Conservation (phyloP, 2,888 invertebrate species). For the Dryocosmus kuriphilus region DNA sequence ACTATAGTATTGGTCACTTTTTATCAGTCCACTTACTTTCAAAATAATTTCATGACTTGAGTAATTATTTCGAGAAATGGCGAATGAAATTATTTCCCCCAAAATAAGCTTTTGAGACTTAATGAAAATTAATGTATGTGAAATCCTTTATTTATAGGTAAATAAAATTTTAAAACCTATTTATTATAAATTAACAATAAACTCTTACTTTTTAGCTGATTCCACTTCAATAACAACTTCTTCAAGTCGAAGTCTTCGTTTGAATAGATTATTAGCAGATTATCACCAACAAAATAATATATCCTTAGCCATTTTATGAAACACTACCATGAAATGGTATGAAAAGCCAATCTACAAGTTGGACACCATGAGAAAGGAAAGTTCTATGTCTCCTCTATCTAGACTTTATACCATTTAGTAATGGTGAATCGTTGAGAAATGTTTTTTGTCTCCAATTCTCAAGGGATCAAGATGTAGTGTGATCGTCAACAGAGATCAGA, state of each 20-base stretch:
- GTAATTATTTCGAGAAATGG: too few relatives aligned
- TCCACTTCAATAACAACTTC: not conserved
- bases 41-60: not conserved
- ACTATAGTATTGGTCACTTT: too few relatives aligned
- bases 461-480: slow-evolving; percentile 20
- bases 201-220: too few relatives aligned
- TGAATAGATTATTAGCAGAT: too few relatives aligned
- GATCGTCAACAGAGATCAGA: slow-evolving; percentile 16
- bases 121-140: too few relatives aligned
- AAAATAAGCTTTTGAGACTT: too few relatives aligned
- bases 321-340: not conserved
- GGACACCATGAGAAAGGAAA: slow-evolving; percentile 36
- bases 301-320: not conserved
- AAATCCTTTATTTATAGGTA: too few relatives aligned
- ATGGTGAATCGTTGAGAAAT: slow-evolving; percentile 22
- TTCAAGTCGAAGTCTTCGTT: not conserved
- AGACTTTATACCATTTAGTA: slow-evolving; percentile 12
- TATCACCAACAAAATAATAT: not conserved
- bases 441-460: slow-evolving; percentile 31
- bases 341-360: slow-evolving; percentile 26
- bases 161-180: too few relatives aligned
- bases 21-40: not conserved
- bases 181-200: too few relatives aligned
- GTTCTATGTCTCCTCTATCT: not conserved
- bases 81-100: too few relatives aligned